Base-by-base conservation (phyloP, 2,113 vertebrate genomes). In the Genyomyrus donnyi region DNA sequence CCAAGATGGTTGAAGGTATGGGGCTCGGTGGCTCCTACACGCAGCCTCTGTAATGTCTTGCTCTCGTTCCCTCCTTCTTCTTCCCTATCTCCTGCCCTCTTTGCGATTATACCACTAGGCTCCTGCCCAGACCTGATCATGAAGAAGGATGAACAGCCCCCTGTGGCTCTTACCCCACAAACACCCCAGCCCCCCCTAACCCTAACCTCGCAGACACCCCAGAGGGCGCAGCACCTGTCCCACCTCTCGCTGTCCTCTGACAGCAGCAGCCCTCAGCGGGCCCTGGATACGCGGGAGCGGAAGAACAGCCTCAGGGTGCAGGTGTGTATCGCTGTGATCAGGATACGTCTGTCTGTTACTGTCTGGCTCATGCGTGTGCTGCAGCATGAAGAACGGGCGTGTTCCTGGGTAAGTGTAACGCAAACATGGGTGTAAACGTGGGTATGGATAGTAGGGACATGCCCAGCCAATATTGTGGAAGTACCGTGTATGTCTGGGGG, bases 291-390 rank as follows among this genome's bases (percentile, higher is more conserved):
- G 2, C 95, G 93, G 91, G 95, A 94, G 89, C 95, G 95, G 94
- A 95, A 95, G 91, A 95, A 94, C 85, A 93, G 94, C 93, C 94
- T 97, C 85, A 95, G 96, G 93, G 94, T 95, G 90, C 96, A 96
- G 95, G 96, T 96, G 50, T 1, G n/a, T 66, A 27, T 31, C 3
- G n/a, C n/a, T 66, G 62, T 66, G 9, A n/a, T 66, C n/a, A 48
- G 15, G n/a, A 66, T 66, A 31, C 1, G 1, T 27, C 62, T 31
- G n/a, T 66, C 62, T 88, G 46, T 74, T 10, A 31, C 6, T 27
- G 31, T 17, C 4, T 35, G 11, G 27, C 31, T 62, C 24, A 62
- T 62, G 8, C 8, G n/a, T n/a, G 24, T 10, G 58, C 62, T 31
- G 62, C 62, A 27, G 3, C 62, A 31, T 66, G 62, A 27, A 66